Evolutionary conservation across 2,797 vertebrate genomes (phyloP).

Genomic region (Pogonophryne albipinna): DNA sequence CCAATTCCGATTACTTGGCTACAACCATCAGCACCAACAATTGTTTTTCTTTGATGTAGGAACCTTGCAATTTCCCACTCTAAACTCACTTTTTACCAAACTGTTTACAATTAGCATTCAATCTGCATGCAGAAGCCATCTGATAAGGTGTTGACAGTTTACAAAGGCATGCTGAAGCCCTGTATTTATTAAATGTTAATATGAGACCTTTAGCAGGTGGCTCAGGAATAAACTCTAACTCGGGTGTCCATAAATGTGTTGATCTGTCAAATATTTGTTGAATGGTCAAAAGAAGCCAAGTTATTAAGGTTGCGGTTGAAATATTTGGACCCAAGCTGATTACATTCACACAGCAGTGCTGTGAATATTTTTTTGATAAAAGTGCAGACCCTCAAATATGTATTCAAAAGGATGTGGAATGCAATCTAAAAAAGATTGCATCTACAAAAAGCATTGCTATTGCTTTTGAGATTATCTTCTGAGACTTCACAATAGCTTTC

Average conservation of each 20-base stretch:
- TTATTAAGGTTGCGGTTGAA: conserved; percentile 7
- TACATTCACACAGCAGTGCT: background rate
- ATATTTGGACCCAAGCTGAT: conserved; percentile 20
- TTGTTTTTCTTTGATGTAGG: background rate
- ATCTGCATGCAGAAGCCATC: background rate
- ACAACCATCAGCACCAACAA: background rate
- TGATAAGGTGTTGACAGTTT: background rate
- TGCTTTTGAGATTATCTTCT: conserved; percentile 39
- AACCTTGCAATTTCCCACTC: background rate
- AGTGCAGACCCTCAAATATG: conserved; percentile 6
- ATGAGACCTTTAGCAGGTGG: conserved; percentile 2
- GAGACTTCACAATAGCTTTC: conserved; percentile 38
- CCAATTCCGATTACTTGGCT: too few relatives aligned
- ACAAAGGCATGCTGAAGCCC: conserved; percentile 1
- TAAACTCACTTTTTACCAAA: conserved; percentile 8
- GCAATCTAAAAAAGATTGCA: conserved; percentile 2
- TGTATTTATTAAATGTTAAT: background rate
- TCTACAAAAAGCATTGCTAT: conserved; percentile 18
- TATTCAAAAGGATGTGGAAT: conserved; percentile 25
- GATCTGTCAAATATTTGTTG: conserved; percentile 20
- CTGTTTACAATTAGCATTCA: conserved; percentile 11
- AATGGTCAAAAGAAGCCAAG: conserved; percentile 2
- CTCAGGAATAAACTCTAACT: conserved; percentile 20
- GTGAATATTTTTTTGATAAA: conserved; percentile 1
- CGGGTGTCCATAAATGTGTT: conserved; percentile 19